Evolutionary conservation across 2,888 invertebrate species (phyloP).

Genomic region (Andrena bucephala): DNA sequence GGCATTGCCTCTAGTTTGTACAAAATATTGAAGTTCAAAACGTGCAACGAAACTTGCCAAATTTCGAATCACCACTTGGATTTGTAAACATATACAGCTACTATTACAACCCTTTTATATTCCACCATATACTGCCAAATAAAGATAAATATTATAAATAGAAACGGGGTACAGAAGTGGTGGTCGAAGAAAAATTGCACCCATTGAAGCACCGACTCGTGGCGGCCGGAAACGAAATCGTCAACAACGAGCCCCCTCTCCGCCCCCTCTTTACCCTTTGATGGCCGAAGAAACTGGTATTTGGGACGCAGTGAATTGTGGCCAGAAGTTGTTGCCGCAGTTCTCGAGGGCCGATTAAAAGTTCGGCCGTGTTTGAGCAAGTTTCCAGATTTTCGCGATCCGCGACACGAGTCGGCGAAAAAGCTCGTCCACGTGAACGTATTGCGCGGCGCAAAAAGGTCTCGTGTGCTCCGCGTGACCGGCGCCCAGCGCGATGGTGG

Average conservation of each 20-base stretch:
- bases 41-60: too few relatives aligned
- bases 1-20: too few relatives aligned
- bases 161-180: background rate
- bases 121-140: too few relatives aligned
- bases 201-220: background rate
- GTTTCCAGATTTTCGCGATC: slow-evolving; percentile 5
- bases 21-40: too few relatives aligned
- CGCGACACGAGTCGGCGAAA: slow-evolving; percentile 8
- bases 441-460: background rate
- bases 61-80: too few relatives aligned
- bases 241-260: background rate
- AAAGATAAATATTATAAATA: too few relatives aligned
- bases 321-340: slow-evolving; percentile 2
- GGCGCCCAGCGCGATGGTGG: too few relatives aligned
- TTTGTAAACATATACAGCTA: too few relatives aligned
- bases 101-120: too few relatives aligned
- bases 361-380: background rate
- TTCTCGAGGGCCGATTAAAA: slow-evolving; percentile 19
- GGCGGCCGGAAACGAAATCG: background rate
- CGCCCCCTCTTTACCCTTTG: background rate
- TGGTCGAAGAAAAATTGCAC: background rate
- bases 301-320: background rate
- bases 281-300: background rate
- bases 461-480: background rate
- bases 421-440: background rate